A percentile compares a stretch with the other conserved stretches of the same genome.
phyloP scores from a whole-genome alignment of 2,888 invertebrate species.

The Lordiphosa fenestrarum region DNA sequence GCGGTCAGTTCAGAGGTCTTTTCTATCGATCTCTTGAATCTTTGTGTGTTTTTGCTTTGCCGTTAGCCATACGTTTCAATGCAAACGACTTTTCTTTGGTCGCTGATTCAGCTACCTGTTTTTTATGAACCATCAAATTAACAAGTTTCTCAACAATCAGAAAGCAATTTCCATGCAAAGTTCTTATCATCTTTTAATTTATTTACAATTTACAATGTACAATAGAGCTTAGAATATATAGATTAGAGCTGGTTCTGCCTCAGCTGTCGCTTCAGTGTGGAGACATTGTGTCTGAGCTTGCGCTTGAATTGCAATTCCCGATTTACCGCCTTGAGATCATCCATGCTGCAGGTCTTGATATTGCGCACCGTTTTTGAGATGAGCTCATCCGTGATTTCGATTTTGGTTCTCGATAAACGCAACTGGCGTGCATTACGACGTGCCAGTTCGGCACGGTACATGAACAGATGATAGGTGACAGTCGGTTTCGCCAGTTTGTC shows the following conservation, averaged over 20 bases:
- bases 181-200: conserved; percentile 47
- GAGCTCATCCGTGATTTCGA: conserved; percentile 64
- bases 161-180: conserved; percentile 32
- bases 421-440: conserved; percentile 55
- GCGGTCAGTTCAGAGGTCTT: conserved; percentile 27
- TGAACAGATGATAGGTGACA: conserved; percentile 59
- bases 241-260: conserved; percentile 1
- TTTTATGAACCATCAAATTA: conserved; percentile 51
- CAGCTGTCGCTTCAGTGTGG: conserved; percentile 31
- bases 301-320: conserved; percentile 62
- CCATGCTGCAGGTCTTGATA: conserved; percentile 60
- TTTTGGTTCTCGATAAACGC: conserved; percentile 52
- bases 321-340: conserved; percentile 62
- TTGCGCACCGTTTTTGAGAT: conserved; percentile 58
- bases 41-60: conserved; percentile 51
- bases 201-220: conserved; percentile 50
- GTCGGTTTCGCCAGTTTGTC: conserved; percentile 49
- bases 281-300: conserved; percentile 46
- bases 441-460: conserved; percentile 56
- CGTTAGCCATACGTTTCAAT: conserved; percentile 57
- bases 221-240: conserved; percentile 16
- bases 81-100: conserved; percentile 64
- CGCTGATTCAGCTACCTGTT: conserved; percentile 60
- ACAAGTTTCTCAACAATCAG: conserved; percentile 46
- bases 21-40: conserved; percentile 13